These are phyloP conservation scores for Gavia stellata DNA, from an alignment of 2,113 vertebrate genomes.

Conservation along the genomic window DNA sequence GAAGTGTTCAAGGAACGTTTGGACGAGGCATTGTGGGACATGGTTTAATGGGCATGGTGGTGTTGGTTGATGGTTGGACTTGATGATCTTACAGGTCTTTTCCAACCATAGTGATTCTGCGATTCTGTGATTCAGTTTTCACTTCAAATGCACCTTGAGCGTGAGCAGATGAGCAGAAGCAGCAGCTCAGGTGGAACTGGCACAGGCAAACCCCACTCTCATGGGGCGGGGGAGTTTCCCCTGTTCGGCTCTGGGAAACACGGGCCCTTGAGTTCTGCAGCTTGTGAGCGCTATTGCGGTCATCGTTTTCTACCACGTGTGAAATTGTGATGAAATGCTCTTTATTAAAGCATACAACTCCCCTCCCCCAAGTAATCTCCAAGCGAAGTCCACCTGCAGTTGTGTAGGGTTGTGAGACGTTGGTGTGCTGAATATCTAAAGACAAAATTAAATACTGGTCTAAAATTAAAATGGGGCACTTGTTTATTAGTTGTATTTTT, in stretches of 20 bases:
- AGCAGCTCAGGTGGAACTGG: not conserved
- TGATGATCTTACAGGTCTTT: no score
- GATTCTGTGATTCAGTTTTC: no score
- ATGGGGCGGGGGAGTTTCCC: rapidly evolving
- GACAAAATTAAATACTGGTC: not conserved
- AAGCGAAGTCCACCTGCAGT: rapidly evolving
- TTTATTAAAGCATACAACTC: not conserved
- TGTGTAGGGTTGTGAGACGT: not conserved
- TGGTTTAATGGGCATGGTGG: no score
- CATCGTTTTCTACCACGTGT: not conserved
- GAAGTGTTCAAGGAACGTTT: no score
- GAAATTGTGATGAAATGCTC: not conserved
- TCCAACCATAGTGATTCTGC: no score
- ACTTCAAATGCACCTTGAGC: not conserved
- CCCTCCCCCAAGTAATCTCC: not conserved
- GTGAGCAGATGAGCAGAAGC: not conserved
- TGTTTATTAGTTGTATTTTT: not conserved
- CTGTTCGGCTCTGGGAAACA: not conserved
- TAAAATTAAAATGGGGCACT: not conserved
- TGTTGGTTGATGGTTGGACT: no score
- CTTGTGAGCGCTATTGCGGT: not conserved
- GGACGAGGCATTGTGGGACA: no score
- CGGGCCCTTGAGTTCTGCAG: not conserved
- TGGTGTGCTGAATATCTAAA: not conserved
- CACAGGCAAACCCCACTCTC: not conserved